A percentile compares a stretch with the other conserved stretches of the same genome.
Conservation (phyloP, 2,888 invertebrate genomes). For the Sepioteuthis lessoniana region DNA sequence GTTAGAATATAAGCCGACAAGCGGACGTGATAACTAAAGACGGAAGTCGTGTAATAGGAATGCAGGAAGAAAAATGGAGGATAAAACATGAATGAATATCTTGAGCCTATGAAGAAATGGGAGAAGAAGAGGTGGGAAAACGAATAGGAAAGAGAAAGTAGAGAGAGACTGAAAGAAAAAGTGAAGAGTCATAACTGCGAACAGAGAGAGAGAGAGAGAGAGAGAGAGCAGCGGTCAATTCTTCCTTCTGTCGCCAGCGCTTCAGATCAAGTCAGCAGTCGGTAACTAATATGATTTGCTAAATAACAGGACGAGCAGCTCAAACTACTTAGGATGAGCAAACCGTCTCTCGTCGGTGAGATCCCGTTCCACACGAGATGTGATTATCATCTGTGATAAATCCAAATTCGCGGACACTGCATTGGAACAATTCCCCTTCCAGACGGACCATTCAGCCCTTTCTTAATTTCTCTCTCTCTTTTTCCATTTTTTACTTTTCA, state of each 20-base stretch:
- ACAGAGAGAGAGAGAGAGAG: background rate
- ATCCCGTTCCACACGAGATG: conserved; percentile 8
- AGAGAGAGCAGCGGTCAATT: background rate
- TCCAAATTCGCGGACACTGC: background rate
- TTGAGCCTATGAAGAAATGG: background rate
- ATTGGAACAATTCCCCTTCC: background rate
- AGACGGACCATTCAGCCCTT: background rate
- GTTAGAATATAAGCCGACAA: no score
- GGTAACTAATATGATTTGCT: conserved; percentile 33
- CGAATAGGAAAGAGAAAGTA: background rate
- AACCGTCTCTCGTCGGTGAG: background rate
- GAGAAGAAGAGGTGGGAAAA: rapidly evolving
- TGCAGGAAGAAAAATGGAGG: no score
- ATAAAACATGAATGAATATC: background rate
- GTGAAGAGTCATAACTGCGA: background rate
- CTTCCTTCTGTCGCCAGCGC: background rate
- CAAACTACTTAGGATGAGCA: background rate
- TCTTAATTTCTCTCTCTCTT: background rate
- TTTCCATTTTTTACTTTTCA: no score
- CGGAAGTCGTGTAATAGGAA: no score
- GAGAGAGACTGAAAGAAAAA: background rate
- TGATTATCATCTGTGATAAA: conserved; percentile 33
- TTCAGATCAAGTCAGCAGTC: background rate
- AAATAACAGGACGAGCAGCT: conserved; percentile 15
- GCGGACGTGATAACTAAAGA: no score